Percentiles rank a stretch among this genome's conserved stretches.
phyloP scores from a whole-genome alignment of 2,797 vertebrate genomes.

The Lithobates pipiens region DNA sequence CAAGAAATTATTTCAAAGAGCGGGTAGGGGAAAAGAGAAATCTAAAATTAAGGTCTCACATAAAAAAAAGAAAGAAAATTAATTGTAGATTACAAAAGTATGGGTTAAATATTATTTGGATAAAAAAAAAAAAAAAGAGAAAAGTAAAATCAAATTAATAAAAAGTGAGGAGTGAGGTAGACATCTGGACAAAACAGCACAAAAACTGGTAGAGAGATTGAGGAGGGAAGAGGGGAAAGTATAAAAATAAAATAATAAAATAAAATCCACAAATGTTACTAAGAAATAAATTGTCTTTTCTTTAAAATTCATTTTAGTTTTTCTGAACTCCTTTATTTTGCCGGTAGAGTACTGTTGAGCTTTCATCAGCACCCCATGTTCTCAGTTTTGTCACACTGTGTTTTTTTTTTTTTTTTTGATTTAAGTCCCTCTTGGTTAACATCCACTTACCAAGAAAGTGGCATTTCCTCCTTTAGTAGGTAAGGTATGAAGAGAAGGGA shows the following conservation, averaged over 20 bases:
- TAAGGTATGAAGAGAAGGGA: constrained; percentile 99
- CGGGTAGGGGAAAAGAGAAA: constrained; percentile 74
- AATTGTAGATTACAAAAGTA: constrained; percentile 62
- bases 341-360: constrained; percentile 96
- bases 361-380: constrained; percentile 94
- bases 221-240: constrained; percentile 61
- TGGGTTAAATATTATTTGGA: constrained; percentile 39
- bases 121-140: constrained; percentile 52
- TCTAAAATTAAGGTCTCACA: constrained; percentile 66
- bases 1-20: constrained; percentile 79
- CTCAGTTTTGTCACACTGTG: constrained; percentile 79
- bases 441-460: constrained; percentile 99
- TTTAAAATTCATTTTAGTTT: constrained; percentile 71
- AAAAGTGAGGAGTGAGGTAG: constrained; percentile 73
- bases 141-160: constrained; percentile 60
- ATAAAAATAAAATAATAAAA: constrained; percentile 53
- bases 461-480: constrained; percentile 99
- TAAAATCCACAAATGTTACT: constrained; percentile 79
- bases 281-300: constrained; percentile 84
- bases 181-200: constrained; percentile 92
- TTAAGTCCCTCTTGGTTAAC: constrained; percentile 99
- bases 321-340: constrained; percentile 88
- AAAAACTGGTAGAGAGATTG: constrained; percentile 86
- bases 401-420: constrained; percentile 79
- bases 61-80: constrained; percentile 65